A percentile compares a stretch with the other conserved stretches of the same genome.
Evolutionary conservation across 1,140 invertebrate genomes (phyloP).

Genomic region (Bombus vancouverensis): DNA sequence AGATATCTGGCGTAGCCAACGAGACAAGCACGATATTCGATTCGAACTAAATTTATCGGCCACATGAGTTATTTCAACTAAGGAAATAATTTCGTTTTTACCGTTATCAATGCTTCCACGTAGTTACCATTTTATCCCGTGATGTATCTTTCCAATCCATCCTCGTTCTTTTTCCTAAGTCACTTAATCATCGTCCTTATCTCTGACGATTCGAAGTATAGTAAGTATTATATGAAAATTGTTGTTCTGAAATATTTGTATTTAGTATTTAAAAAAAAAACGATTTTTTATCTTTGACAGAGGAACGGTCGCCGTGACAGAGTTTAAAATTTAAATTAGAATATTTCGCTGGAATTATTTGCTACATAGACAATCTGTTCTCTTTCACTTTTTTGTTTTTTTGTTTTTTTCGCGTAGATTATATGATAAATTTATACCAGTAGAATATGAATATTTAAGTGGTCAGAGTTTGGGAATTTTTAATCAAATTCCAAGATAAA

Average conservation of each 20-base stretch:
- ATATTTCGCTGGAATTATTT: no score
- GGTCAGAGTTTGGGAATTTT: no score
- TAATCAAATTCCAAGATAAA: no score
- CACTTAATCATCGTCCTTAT: constrained; percentile 14
- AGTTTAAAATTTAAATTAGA: no score
- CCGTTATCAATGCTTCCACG: constrained; percentile 46
- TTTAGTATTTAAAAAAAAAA: no score
- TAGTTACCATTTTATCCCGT: constrained; percentile 29
- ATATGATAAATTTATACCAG: no score
- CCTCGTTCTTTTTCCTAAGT: constrained; percentile 1
- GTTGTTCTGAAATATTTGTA: neutral
- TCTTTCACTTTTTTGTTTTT: no score
- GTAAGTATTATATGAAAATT: neutral
- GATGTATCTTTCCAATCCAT: constrained; percentile 45
- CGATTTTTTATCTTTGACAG: no score
- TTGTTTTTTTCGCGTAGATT: no score
- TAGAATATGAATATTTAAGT: no score
- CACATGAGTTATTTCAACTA: constrained; percentile 41
- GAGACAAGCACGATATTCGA: constrained; percentile 43
- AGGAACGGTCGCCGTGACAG: no score
- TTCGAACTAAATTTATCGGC: neutral
- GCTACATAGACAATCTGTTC: no score
- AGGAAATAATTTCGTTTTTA: constrained; percentile 54
- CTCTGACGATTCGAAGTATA: neutral
- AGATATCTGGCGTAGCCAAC: neutral